phyloP scores from a whole-genome alignment of 2,113 vertebrate species.

The Pao palembangensis region DNA sequence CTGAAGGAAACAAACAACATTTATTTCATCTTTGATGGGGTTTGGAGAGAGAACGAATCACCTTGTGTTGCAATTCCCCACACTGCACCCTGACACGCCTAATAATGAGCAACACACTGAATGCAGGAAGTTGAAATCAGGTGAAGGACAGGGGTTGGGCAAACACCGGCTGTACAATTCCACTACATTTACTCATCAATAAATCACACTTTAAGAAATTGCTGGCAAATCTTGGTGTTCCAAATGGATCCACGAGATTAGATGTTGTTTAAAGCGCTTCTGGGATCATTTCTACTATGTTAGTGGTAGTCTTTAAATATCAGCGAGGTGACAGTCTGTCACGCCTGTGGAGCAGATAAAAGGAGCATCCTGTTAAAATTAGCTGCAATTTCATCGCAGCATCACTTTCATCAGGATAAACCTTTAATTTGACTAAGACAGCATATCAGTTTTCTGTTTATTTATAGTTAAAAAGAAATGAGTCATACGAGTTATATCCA shows the following conservation, averaged over 20 bases:
- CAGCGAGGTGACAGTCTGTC: neutral
- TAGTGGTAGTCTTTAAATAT: constrained; percentile 26
- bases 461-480: constrained; percentile 5
- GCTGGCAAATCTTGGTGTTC: no score
- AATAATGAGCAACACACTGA: constrained; percentile 47
- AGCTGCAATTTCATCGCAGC: constrained; percentile 14
- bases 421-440: constrained; percentile 11
- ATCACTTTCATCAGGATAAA: constrained; percentile 31
- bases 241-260: neutral
- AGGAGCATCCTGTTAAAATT: constrained; percentile 31
- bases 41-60: neutral
- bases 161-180: constrained; percentile 8
- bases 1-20: neutral
- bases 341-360: constrained; percentile 32
- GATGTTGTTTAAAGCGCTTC: no score
- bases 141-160: constrained; percentile 17
- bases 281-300: constrained; percentile 7
- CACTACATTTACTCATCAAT: constrained; percentile 9
- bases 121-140: constrained; percentile 12
- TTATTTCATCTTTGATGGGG: neutral
- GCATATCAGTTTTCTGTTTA: constrained; percentile 20
- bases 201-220: neutral
- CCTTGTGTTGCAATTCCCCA: constrained; percentile 19
- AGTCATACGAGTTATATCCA: no score
- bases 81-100: constrained; percentile 51